A percentile compares a stretch with the other conserved stretches of the same genome.
Evolutionary conservation across 2,797 vertebrate genomes (phyloP).

Genomic region (Carduelis carduelis): DNA sequence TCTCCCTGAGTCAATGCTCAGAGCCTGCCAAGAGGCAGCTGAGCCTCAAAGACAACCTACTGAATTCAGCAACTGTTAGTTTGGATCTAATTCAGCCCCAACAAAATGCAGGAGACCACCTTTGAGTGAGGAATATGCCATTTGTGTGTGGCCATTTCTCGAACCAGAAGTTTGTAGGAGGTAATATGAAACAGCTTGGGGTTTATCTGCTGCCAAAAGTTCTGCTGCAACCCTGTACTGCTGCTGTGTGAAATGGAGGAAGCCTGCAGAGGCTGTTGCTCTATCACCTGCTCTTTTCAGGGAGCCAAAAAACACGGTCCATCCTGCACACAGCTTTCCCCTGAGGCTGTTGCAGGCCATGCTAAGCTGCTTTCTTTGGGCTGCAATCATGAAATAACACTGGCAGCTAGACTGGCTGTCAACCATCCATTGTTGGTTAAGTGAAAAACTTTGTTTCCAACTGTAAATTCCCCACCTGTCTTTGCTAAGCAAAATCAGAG

Average conservation of each 20-base stretch:
- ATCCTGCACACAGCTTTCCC: neutral
- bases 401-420: neutral
- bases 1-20: neutral
- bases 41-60: neutral
- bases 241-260: neutral
- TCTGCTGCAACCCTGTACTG: neutral
- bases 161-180: neutral
- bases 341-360: neutral
- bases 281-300: neutral
- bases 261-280: neutral
- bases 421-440: neutral
- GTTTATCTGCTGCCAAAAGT: conserved; percentile 13
- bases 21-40: neutral
- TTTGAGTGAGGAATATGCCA: neutral
- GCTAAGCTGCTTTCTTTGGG: neutral
- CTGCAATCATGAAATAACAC: neutral
- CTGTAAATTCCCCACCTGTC: conserved; percentile 4
- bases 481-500: conserved; percentile 15
- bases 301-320: neutral
- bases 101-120: neutral
- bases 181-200: neutral
- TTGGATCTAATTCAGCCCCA: conserved; percentile 25
- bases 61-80: conserved; percentile 9
- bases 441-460: neutral
- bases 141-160: neutral